These are phyloP conservation scores for Danio jaintianensis DNA, from an alignment of 2,797 vertebrate species.

Conservation along the genomic window DNA sequence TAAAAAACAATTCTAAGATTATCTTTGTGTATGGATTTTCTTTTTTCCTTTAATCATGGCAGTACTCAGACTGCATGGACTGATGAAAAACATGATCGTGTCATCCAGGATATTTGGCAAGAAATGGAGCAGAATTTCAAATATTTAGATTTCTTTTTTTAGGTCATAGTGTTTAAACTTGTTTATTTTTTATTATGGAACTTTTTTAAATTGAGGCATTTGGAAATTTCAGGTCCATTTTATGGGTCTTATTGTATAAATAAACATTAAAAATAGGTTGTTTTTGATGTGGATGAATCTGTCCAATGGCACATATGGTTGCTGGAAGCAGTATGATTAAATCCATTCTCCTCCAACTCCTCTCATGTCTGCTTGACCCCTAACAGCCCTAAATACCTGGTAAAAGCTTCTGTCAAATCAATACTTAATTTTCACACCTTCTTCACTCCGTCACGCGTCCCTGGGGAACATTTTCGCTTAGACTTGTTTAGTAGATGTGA, in stretches of 20 bases:
- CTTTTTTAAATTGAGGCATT: neutral
- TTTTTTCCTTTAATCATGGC: neutral
- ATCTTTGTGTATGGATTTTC: neutral
- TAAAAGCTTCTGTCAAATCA: constrained; percentile 52
- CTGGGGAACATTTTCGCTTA: neutral
- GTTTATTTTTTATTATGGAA: neutral
- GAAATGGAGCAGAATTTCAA: neutral
- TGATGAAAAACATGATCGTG: constrained; percentile 1
- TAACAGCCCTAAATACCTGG: constrained; percentile 22
- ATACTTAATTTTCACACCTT: constrained; percentile 42
- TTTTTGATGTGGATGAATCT: neutral
- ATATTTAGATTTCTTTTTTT: neutral
- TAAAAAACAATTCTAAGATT: neutral
- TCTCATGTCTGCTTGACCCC: neutral
- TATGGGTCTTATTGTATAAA: neutral
- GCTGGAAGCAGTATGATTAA: neutral
- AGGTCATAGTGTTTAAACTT: neutral
- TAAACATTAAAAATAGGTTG: neutral
- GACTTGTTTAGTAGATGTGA: constrained; percentile 15
- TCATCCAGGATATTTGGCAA: neutral
- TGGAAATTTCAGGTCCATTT: neutral
- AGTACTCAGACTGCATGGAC: neutral
- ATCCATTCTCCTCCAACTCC: neutral
- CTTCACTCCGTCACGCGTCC: neutral
- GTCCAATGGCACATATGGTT: neutral